Evolutionary conservation across 2,888 invertebrate genomes (phyloP).

Genomic region (Plutella xylostella): DNA sequence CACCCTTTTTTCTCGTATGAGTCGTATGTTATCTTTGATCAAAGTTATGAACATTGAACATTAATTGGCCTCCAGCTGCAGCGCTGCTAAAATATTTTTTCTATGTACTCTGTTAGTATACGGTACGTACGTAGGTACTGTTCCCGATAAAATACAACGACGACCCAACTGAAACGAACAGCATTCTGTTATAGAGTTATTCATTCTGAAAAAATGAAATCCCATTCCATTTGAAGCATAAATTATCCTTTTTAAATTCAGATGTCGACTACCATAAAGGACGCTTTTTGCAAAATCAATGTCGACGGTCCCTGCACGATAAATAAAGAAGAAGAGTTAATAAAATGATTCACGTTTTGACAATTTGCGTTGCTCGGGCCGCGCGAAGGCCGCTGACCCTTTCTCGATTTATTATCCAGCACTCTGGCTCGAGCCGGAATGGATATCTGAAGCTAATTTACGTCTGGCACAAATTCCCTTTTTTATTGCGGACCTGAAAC

Average conservation of each 20-base stretch:
- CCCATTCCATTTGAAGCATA: neutral
- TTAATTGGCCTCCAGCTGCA: too few species aligned
- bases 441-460: slow-evolving; percentile 13
- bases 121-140: too few species aligned
- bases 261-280: neutral
- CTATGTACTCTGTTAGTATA: too few species aligned
- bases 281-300: neutral
- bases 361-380: slow-evolving; percentile 12
- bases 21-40: too few species aligned
- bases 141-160: too few species aligned
- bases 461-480: slow-evolving; percentile 6
- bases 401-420: slow-evolving; percentile 12
- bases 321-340: slow-evolving; percentile 10
- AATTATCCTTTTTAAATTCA: slow-evolving; percentile 1
- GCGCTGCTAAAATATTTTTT: neutral
- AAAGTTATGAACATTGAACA: too few species aligned
- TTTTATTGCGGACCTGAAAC: too few species aligned
- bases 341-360: slow-evolving; percentile 14
- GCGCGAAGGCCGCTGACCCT: slow-evolving; percentile 11
- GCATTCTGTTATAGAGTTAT: neutral
- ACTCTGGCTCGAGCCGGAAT: slow-evolving; percentile 10
- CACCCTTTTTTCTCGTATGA: too few species aligned
- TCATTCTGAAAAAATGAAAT: neutral
- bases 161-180: neutral
- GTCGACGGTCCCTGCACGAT: slow-evolving; percentile 4